These are phyloP conservation scores for Drosophila austrosaltans DNA, from an alignment of 2,888 invertebrate genomes.

Conservation along the genomic window DNA sequence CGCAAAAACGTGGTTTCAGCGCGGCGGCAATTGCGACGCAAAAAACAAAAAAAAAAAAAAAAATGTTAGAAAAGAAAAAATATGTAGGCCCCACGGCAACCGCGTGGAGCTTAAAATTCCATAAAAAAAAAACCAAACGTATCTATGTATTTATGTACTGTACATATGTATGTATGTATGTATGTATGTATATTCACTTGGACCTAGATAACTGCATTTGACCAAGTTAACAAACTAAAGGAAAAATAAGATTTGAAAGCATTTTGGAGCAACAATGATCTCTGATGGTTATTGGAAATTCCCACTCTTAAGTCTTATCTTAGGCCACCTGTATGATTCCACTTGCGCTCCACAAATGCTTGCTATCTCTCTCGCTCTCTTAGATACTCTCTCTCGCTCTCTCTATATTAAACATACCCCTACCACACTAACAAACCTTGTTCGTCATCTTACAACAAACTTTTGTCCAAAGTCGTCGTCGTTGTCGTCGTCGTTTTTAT, in stretches of 20 bases:
- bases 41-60: conserved; percentile 38
- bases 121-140: neutral
- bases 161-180: neutral
- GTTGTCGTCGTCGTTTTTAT: conserved; percentile 23
- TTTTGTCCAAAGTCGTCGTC: conserved; percentile 42
- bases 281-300: neutral
- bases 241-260: neutral
- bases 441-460: conserved; percentile 54
- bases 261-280: neutral
- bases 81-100: neutral
- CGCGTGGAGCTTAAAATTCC: conserved; percentile 3
- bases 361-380: conserved; percentile 31
- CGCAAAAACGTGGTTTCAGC: conserved; percentile 66
- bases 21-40: conserved; percentile 67
- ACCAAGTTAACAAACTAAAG: neutral
- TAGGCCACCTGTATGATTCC: conserved; percentile 74
- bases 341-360: conserved; percentile 60
- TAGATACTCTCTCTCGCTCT: conserved; percentile 14
- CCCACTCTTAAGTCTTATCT: conserved; percentile 1
- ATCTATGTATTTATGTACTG: neutral
- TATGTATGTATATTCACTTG: neutral
- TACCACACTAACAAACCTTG: conserved; percentile 38
- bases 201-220: neutral
- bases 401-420: conserved; percentile 21
- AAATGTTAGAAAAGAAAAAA: conserved; percentile 29